Base-by-base conservation (phyloP, 2,797 vertebrate species). In the Semotilus atromaculatus region DNA sequence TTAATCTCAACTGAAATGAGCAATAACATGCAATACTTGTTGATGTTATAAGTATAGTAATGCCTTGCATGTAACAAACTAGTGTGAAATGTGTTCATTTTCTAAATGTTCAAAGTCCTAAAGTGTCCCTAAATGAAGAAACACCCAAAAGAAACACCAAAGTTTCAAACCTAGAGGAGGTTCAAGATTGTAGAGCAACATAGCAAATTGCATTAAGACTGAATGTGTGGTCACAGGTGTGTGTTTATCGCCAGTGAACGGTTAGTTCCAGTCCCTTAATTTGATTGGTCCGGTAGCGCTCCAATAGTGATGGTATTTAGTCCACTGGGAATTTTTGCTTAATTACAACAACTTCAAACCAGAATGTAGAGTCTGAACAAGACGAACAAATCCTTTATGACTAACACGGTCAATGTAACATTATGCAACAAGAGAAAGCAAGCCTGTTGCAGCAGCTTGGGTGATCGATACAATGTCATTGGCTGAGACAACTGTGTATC, bases 391-490 rank as follows among this genome's bases (percentile, higher is more conserved):
- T 80, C 29, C 18, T 76, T 31, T 10, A 55, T 77, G n/a, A 76
- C 62, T 58, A 68, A 68, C 64, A 51, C 16, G 53, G 72, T 29
- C 29, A 83, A 8, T 76, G 9, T 10, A 68, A 67, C 62, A 67
- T 75, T 83, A 53, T 23, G 34, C 23, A 85, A 75, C 7, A 36
- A 45, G 70, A n/a, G 21, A 70, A 21, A 68, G 79, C n/a, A 85
- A 60, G 76, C 67, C 43, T 45, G 48, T 62, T 71, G n/a, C 64
- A 43, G 8, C 72, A 68, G 82, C n/a, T 55, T 16, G 60, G n/a
- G 18, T 18, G n/a, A 76, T 68, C 48, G n/a, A 76, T 43, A 51
- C 1, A 5, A 38, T 26, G 11, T 19, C 4, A 68, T 55, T 40
- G 73, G 62, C 73, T 40, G 31, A 51, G 81, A 76, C 53, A 53